phyloP scores from a whole-genome alignment of 2,113 vertebrate species.

The Panurus biarmicus region DNA sequence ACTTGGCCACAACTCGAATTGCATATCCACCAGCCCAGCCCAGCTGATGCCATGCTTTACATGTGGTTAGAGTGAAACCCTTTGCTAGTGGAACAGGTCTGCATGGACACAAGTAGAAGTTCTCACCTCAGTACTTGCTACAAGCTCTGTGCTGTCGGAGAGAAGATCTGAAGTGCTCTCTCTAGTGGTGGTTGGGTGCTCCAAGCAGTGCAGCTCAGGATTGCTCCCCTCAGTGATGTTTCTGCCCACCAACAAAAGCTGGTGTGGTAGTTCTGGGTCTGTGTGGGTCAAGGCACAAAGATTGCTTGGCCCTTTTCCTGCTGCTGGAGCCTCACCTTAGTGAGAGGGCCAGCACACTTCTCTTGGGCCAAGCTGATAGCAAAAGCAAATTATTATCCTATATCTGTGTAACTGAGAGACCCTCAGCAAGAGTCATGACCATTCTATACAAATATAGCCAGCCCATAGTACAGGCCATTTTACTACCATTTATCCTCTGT shows the following conservation, averaged over 20 bases:
- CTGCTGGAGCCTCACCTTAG: not conserved
- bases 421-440: not conserved
- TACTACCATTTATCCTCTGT: not conserved
- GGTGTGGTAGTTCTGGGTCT: accelerated
- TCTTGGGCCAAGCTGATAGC: not conserved
- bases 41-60: no score
- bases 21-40: not conserved
- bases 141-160: not conserved
- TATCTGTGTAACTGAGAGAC: not conserved
- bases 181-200: not conserved
- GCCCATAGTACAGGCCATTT: not conserved
- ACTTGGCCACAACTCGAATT: not conserved
- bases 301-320: not conserved
- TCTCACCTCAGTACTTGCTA: not conserved
- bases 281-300: not conserved
- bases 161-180: not conserved
- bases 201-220: not conserved
- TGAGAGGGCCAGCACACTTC: not conserved
- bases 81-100: accelerated
- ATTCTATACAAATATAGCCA: not conserved
- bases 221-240: accelerated
- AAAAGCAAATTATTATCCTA: not conserved
- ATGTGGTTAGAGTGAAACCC: accelerated
- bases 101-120: accelerated
- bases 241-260: not conserved